Percentiles rank a stretch among this genome's conserved stretches.
These are phyloP conservation scores for Redunca redunca DNA, from an alignment of 2,113 vertebrate genomes.

Conservation along the genomic window DNA sequence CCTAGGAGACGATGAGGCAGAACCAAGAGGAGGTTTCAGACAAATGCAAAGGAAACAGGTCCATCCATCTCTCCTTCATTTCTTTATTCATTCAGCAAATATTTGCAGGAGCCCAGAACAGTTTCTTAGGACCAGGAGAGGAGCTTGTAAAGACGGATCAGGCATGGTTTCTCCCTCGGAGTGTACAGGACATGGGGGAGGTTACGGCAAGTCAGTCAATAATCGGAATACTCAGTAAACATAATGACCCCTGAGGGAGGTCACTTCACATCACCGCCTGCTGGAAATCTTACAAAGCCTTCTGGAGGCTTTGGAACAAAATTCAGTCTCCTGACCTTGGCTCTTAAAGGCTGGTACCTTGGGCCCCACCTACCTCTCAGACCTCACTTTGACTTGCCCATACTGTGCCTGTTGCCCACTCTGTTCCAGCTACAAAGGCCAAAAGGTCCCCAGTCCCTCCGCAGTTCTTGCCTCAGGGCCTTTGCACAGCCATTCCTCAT, in stretches of 20 bases:
- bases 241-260: neutral
- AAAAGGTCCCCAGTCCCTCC: neutral
- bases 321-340: neutral
- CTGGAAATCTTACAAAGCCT: neutral
- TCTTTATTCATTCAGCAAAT: conserved; percentile 18
- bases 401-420: neutral
- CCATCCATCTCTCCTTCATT: conserved; percentile 26
- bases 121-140: neutral
- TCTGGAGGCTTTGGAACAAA: neutral
- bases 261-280: too few relatives aligned
- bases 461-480: neutral
- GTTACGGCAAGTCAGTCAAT: neutral
- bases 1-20: neutral
- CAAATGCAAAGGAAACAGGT: neutral
- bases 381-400: neutral
- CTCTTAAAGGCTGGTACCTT: neutral
- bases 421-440: neutral
- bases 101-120: neutral
- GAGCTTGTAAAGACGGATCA: neutral
- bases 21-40: neutral
- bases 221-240: neutral
- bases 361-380: neutral
- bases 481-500: neutral
- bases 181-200: neutral
- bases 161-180: neutral